Conservation (phyloP, 2,888 invertebrate genomes). For the Prostheceraeus crozeri region DNA sequence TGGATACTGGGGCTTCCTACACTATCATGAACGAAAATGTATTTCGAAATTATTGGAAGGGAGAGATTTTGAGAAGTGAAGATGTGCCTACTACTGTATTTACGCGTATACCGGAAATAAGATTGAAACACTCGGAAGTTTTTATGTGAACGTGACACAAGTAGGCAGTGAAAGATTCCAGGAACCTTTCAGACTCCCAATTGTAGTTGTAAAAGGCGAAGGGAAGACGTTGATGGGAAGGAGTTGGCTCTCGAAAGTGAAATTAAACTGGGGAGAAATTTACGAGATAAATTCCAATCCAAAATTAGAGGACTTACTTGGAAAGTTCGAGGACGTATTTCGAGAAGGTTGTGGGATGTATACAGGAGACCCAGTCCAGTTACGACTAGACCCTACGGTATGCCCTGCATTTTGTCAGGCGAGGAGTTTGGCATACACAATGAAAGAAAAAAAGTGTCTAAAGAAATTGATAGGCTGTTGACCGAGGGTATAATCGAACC, state of each 20-base stretch:
- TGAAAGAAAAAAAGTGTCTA: constrained; percentile 10
- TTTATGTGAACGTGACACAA: too few relatives aligned
- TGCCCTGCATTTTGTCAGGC: neutral
- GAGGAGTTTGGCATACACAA: constrained; percentile 3
- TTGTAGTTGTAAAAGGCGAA: neutral
- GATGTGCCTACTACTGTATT: too few relatives aligned
- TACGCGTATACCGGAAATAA: too few relatives aligned
- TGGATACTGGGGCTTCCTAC: constrained; percentile 23
- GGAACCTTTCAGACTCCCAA: too few relatives aligned
- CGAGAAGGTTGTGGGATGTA: constrained; percentile 10
- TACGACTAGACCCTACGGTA: neutral
- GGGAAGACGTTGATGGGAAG: constrained; percentile 18
- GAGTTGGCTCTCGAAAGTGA: constrained; percentile 10
- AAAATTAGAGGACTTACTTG: neutral
- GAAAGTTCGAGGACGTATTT: constrained; percentile 1
- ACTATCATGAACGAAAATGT: neutral
- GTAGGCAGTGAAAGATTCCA: too few relatives aligned
- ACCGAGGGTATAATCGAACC: constrained; percentile 9
- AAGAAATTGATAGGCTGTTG: neutral
- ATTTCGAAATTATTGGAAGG: too few relatives aligned
- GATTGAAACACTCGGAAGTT: too few relatives aligned
- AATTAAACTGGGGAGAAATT: constrained; percentile 5
- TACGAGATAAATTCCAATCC: constrained; percentile 2
- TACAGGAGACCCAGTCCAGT: constrained; percentile 25
- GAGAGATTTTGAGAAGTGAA: too few relatives aligned